Evolutionary conservation across 2,113 vertebrate species (phyloP).

Genomic region (Syngnathus floridae): DNA sequence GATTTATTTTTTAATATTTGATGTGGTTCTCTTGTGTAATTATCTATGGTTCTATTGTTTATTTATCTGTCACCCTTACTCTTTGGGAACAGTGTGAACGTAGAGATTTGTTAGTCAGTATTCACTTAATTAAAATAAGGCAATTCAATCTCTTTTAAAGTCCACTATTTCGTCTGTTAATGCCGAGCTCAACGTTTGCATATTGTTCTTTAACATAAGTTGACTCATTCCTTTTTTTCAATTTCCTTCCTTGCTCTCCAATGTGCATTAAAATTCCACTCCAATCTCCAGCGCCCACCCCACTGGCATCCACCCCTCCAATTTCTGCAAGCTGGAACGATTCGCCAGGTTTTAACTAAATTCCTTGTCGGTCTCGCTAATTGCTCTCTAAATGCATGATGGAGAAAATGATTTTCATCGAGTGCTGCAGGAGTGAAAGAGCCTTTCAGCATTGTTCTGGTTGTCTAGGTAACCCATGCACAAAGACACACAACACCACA

Average conservation of each 20-base stretch:
- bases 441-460: constrained; percentile 64
- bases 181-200: background rate
- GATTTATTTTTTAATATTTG: background rate
- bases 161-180: constrained; percentile 5
- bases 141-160: constrained; percentile 6
- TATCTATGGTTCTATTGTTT: background rate
- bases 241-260: constrained; percentile 4
- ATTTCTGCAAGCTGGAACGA: constrained; percentile 56
- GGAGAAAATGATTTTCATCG: constrained; percentile 65
- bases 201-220: constrained; percentile 33
- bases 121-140: constrained; percentile 3
- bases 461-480: constrained; percentile 58
- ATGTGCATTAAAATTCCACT: constrained; percentile 46
- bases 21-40: background rate
- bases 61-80: background rate
- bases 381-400: constrained; percentile 67
- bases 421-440: constrained; percentile 39
- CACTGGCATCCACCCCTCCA: constrained; percentile 31
- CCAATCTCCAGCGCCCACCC: constrained; percentile 16
- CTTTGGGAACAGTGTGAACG: background rate
- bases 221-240: constrained; percentile 18
- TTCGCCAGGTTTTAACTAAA: constrained; percentile 58
- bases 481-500: constrained; percentile 45
- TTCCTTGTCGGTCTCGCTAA: constrained; percentile 63
- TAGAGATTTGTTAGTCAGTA: background rate